These are phyloP conservation scores for Cololabis saira DNA, from an alignment of 2,113 vertebrate species.

Conservation along the genomic window DNA sequence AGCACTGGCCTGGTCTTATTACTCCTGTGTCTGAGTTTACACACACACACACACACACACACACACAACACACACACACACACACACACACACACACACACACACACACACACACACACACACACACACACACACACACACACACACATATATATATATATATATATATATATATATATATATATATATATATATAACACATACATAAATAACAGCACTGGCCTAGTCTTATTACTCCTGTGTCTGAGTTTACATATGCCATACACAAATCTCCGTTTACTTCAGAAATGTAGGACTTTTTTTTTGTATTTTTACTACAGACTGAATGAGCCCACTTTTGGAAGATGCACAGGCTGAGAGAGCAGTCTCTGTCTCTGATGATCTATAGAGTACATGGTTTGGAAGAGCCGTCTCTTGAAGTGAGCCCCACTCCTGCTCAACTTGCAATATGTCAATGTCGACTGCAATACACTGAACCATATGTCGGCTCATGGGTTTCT, in stretches of 20 bases:
- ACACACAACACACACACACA: too few relatives aligned
- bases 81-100: too few relatives aligned
- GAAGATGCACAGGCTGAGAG: conserved; percentile 38
- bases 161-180: background rate
- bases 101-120: too few relatives aligned
- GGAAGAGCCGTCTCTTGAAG: conserved; percentile 62
- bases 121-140: too few relatives aligned
- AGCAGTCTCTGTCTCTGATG: conserved; percentile 66
- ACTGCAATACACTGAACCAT: conserved; percentile 70
- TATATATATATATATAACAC: background rate
- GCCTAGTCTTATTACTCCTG: conserved; percentile 43
- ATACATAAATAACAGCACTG: conserved; percentile 31
- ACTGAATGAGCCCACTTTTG: conserved; percentile 55
- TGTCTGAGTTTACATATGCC: conserved; percentile 53
- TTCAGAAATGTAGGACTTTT: conserved; percentile 23
- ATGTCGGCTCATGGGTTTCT: conserved; percentile 67
- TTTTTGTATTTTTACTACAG: conserved; percentile 47
- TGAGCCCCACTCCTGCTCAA: conserved; percentile 59
- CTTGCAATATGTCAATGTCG: conserved; percentile 74
- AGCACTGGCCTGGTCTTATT: conserved; percentile 44
- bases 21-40: conserved; percentile 47
- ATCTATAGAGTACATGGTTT: conserved; percentile 71
- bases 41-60: conserved; percentile 53
- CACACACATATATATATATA: background rate
- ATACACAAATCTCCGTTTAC: conserved; percentile 37